These are phyloP conservation scores for Mormyrus iriodes DNA, from an alignment of 2,113 vertebrate species.

Conservation along the genomic window DNA sequence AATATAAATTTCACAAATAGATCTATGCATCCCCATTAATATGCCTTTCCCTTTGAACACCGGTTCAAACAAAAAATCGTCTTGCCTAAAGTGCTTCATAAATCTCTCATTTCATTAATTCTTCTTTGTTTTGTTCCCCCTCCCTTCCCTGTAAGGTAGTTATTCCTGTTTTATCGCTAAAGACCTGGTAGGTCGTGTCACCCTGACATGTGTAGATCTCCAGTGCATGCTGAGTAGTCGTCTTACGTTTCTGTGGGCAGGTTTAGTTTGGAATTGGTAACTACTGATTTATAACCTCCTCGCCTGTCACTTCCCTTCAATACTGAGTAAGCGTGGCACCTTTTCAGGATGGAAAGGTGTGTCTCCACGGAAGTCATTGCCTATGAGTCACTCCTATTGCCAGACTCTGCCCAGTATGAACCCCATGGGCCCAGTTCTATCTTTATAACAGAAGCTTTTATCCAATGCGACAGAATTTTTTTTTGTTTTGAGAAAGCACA, in stretches of 20 bases:
- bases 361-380: too few species aligned
- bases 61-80: neutral
- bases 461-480: too few species aligned
- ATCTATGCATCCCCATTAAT: neutral
- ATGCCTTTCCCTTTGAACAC: neutral
- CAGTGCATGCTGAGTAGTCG: neutral
- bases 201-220: neutral
- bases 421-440: neutral
- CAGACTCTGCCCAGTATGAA: neutral
- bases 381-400: neutral
- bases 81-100: neutral
- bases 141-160: neutral
- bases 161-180: neutral
- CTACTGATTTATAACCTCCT: neutral
- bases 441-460: neutral
- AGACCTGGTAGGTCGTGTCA: neutral
- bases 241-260: neutral
- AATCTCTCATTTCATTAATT: neutral
- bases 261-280: neutral
- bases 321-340: neutral
- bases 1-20: neutral
- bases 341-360: neutral
- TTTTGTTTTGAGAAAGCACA: too few species aligned
- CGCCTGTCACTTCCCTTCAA: neutral
- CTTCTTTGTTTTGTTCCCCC: neutral